These are phyloP conservation scores for Pithys albifrons DNA, from an alignment of 2,113 vertebrate genomes.

Conservation along the genomic window DNA sequence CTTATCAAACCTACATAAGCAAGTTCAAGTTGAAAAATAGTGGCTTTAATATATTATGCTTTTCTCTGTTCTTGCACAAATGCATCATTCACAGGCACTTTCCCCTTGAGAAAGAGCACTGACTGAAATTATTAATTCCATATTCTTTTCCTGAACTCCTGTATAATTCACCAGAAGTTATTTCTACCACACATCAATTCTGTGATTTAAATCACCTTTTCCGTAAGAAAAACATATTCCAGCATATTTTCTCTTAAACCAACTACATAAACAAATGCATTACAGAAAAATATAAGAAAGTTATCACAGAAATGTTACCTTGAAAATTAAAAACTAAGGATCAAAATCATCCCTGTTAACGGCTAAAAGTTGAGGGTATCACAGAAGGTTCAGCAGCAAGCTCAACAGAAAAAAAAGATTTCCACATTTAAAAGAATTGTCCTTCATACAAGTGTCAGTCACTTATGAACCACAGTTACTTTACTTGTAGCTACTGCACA, in stretches of 20 bases:
- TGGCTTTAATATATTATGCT: background rate
- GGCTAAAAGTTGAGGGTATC: background rate
- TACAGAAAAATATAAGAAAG: background rate
- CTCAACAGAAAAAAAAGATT: background rate
- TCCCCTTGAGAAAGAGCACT: background rate
- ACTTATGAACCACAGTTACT: background rate
- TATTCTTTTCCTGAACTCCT: background rate
- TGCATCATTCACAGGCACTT: background rate
- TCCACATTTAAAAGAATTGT: background rate
- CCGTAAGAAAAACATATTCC: background rate
- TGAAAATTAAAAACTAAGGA: background rate
- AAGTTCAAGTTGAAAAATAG: background rate
- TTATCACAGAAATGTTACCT: background rate
- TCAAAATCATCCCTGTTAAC: background rate
- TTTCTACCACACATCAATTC: background rate
- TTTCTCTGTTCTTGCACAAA: background rate
- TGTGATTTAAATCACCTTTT: background rate
- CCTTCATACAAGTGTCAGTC: background rate
- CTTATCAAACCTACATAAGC: background rate
- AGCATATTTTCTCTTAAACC: background rate
- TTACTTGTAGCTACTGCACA: background rate
- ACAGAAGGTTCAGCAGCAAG: background rate
- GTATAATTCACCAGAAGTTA: background rate
- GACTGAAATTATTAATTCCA: background rate
- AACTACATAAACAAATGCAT: background rate